phyloP scores from a whole-genome alignment of 2,888 invertebrate genomes.

The Marronus borbonicus region DNA sequence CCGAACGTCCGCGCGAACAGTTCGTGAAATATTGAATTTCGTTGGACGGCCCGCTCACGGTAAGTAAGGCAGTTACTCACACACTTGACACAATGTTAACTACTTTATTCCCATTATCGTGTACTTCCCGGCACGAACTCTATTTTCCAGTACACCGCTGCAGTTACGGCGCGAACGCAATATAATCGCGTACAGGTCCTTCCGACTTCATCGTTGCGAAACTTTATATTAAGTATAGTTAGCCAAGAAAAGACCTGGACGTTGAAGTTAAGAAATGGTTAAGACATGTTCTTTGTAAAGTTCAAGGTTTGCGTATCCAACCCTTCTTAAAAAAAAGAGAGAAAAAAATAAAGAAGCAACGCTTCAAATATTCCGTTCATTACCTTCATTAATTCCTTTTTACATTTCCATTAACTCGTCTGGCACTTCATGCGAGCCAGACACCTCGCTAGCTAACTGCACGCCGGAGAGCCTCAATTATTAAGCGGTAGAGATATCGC shows the following conservation, averaged over 20 bases:
- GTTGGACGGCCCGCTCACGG: slow-evolving; percentile 14
- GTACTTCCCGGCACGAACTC: slow-evolving; percentile 20
- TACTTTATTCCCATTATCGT: slow-evolving; percentile 44
- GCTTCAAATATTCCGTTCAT: too few relatives aligned
- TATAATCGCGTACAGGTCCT: not conserved
- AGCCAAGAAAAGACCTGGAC: too few relatives aligned
- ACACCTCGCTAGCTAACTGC: not conserved
- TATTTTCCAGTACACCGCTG: not conserved
- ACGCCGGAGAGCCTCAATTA: slow-evolving; percentile 12
- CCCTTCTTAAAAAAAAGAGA: too few relatives aligned
- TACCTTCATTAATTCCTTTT: too few relatives aligned
- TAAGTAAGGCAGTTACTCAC: slow-evolving; percentile 26
- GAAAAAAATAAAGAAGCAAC: too few relatives aligned
- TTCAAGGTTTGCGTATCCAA: too few relatives aligned
- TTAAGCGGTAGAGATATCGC: slow-evolving; percentile 10
- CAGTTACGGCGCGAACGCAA: not conserved
- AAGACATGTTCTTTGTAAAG: too few relatives aligned
- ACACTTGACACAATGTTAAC: slow-evolving; percentile 32
- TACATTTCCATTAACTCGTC: too few relatives aligned
- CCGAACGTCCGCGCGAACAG: slow-evolving; percentile 14
- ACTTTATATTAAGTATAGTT: not conserved
- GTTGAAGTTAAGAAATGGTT: too few relatives aligned
- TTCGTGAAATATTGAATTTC: slow-evolving; percentile 33
- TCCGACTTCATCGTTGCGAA: slow-evolving; percentile 25
- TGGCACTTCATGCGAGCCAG: not conserved